Evolutionary conservation across 2,797 vertebrate genomes (phyloP).

Genomic region (Uromys caudimaculatus): DNA sequence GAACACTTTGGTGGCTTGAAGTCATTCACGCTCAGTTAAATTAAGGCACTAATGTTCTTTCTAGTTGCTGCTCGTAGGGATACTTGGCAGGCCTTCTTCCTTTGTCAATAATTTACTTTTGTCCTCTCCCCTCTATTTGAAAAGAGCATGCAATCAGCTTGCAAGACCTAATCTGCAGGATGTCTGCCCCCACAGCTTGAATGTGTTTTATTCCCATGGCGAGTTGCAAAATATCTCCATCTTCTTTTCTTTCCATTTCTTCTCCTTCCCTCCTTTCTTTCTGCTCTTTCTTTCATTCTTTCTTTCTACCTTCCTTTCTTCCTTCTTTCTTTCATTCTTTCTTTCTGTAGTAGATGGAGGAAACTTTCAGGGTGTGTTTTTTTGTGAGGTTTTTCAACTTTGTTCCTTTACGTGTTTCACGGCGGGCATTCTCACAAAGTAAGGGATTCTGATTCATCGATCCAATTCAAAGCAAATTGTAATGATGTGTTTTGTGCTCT

Average conservation of each 20-base stretch:
- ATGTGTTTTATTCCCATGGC: neutral
- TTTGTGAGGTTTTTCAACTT: slow-evolving; percentile 51
- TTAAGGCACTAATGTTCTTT: slow-evolving; percentile 6
- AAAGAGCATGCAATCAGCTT: neutral
- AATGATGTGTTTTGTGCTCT: slow-evolving; percentile 82
- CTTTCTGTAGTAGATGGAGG: neutral
- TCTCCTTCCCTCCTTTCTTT: neutral
- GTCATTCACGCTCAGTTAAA: slow-evolving; percentile 14
- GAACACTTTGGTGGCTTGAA: neutral
- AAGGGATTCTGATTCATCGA: slow-evolving; percentile 73
- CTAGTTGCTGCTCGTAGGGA: neutral
- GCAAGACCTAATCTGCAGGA: neutral
- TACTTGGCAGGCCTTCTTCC: neutral
- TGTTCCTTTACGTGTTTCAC: slow-evolving; percentile 35
- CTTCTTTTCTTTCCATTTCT: neutral
- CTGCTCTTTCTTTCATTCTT: neutral
- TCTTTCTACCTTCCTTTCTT: too few species aligned
- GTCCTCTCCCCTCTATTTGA: neutral
- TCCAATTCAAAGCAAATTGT: slow-evolving; percentile 82
- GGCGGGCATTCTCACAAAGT: slow-evolving; percentile 50
- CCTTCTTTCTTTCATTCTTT: neutral
- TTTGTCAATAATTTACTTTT: slow-evolving; percentile 32
- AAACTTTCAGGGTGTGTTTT: neutral
- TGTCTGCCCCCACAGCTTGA: neutral
- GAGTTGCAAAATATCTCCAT: neutral